Base-by-base conservation (phyloP, 2,888 invertebrate species). In the Dynastes tityus region DNA sequence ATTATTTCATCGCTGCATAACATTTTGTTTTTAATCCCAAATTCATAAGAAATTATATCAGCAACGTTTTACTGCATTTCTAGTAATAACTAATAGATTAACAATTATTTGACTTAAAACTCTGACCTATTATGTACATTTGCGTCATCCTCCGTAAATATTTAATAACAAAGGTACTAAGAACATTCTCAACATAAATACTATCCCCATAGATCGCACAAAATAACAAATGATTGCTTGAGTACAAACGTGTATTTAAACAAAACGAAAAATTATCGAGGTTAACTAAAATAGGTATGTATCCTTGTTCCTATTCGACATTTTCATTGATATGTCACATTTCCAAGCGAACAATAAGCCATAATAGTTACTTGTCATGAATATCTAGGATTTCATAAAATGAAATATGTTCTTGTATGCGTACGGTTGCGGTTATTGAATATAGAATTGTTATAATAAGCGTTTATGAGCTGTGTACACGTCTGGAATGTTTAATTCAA, bases 261-360 rank as follows among this genome's bases (percentile, higher is more conserved):
- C 13, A 29, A 49, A 67, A 27, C 40, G 13, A 51, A 68, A 68
- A 68, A 29, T 68, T 51, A 68, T 68, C 68, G 68, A 53, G 68
- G 68, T 49, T 68, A 68, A 51, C 68, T 27, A 51, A 68, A 51
- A 16, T 27, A 27, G 49, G 27, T 13, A 32, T 9, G 29, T 68
- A 68, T 53, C 68, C 68, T 68, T 68, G 68, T 68, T 68, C 68
- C 51, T 68, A 68, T 68, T 68, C 68, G 68, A 65, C 65, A 37
- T 40, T 68, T 68, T 51, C 68, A 68, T 68, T 68, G 49, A 68
- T 68, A 68, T 51, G 68, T 53, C 68, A 68, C 49, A 51, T 51
- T 68, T 68, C 51, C 22, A 51, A 68, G 40, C 5, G 29, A 67
- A 68, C 68, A 68, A 68, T 68, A 51, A 68, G 68, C 68, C 68